Evolutionary conservation across 2,797 vertebrate genomes (phyloP).

Genomic region (Enoplosus armatus): DNA sequence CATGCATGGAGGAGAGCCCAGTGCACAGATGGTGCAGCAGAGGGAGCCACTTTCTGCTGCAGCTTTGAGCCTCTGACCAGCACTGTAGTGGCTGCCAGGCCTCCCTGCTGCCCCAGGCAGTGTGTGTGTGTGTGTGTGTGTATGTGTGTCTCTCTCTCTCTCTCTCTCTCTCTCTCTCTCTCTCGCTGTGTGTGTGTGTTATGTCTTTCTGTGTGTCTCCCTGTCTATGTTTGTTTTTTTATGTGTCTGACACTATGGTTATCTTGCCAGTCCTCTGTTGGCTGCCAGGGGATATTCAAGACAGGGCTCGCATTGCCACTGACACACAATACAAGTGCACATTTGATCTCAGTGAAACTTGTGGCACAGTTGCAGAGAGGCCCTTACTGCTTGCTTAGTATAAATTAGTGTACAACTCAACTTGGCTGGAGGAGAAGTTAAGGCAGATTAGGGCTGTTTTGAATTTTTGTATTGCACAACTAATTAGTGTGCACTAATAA

Average conservation of each 20-base stretch:
- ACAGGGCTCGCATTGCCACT: slow-evolving; percentile 48
- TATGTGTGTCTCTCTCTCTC: slow-evolving; percentile 51
- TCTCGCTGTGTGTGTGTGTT: slow-evolving; percentile 37
- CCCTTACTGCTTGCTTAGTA: slow-evolving; percentile 16
- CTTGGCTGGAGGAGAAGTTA: slow-evolving; percentile 24
- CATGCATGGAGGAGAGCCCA: slow-evolving; percentile 58
- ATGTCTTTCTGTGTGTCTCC: slow-evolving; percentile 57
- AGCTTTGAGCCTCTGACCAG: slow-evolving; percentile 68
- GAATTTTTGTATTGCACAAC: slow-evolving; percentile 9
- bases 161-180: slow-evolving; percentile 63
- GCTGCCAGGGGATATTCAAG: slow-evolving; percentile 69
- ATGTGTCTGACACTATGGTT: slow-evolving; percentile 68
- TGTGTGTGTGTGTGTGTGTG: slow-evolving; percentile 36
- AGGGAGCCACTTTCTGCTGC: slow-evolving; percentile 82
- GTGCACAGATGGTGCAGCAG: slow-evolving; percentile 84
- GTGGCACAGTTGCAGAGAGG: slow-evolving; percentile 36
- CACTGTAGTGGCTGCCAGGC: slow-evolving; percentile 67
- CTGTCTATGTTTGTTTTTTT: slow-evolving; percentile 65
- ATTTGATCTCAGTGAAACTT: slow-evolving; percentile 50
- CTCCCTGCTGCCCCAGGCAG: slow-evolving; percentile 67
- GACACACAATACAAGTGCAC: slow-evolving; percentile 43
- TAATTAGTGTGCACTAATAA: slow-evolving; percentile 27
- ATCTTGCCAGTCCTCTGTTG: slow-evolving; percentile 65
- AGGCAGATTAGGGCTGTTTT: slow-evolving; percentile 14
- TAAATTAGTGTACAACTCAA: slow-evolving; percentile 34